A percentile compares a stretch with the other conserved stretches of the same genome.
These are phyloP conservation scores for Procambarus virginalis DNA, from an alignment of 1,140 invertebrate genomes.

Conservation along the genomic window DNA sequence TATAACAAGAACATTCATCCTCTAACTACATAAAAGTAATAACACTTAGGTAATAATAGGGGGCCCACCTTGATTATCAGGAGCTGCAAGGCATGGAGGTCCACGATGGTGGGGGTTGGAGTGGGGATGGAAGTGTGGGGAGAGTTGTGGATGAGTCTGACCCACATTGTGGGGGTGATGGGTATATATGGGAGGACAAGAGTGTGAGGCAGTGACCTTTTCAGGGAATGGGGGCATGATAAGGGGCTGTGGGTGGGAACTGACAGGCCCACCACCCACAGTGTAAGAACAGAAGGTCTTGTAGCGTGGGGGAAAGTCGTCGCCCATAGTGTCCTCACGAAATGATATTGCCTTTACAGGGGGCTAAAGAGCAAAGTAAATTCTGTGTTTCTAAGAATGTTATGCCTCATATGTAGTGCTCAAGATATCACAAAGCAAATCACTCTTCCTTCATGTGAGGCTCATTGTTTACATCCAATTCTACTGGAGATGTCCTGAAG, in stretches of 20 bases:
- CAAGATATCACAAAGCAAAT: no score
- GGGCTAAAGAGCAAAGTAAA: background rate
- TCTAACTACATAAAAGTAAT: no score
- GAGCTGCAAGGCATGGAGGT: background rate
- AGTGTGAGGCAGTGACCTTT: background rate
- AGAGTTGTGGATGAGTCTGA: background rate
- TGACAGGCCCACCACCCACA: conserved; percentile 27
- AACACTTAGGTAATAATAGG: background rate
- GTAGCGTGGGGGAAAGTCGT: background rate
- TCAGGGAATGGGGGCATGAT: background rate
- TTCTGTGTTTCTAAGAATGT: no score
- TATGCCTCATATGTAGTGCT: no score
- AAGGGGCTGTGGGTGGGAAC: conserved; percentile 15
- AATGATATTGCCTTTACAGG: background rate
- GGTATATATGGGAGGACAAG: background rate
- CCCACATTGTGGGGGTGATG: background rate
- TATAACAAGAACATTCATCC: no score
- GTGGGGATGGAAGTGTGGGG: background rate
- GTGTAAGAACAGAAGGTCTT: conserved; percentile 44
- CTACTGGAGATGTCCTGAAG: no score
- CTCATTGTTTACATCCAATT: no score
- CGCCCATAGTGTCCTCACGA: background rate
- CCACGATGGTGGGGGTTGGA: background rate
- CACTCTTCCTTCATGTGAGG: no score
- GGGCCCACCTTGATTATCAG: background rate